A percentile compares a stretch with the other conserved stretches of the same genome.
These are phyloP conservation scores for Apaloderma vittatum DNA, from an alignment of 2,113 vertebrate species.

Conservation along the genomic window DNA sequence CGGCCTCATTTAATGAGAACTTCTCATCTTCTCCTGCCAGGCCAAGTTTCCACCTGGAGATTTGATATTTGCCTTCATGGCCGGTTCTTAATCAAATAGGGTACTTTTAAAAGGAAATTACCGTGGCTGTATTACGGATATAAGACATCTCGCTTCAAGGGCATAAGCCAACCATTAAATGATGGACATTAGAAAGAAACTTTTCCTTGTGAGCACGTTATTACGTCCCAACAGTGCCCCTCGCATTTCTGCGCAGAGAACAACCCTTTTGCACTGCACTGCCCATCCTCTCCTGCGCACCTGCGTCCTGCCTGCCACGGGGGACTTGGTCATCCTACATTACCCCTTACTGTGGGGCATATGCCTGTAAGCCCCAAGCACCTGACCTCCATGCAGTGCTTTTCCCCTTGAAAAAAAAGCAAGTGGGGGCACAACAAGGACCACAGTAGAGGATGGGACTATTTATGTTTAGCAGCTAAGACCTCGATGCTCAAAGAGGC, in stretches of 20 bases:
- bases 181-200: conserved; percentile 25
- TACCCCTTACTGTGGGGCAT: background rate
- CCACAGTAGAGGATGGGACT: accelerated
- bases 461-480: background rate
- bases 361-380: accelerated
- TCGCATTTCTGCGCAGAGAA: background rate
- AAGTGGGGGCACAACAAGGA: background rate
- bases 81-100: conserved; percentile 58
- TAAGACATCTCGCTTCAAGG: conserved; percentile 41
- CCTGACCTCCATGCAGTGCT: accelerated
- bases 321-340: background rate
- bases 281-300: background rate
- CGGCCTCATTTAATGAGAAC: background rate
- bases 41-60: conserved; percentile 24
- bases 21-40: conserved; percentile 17
- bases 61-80: conserved; percentile 54
- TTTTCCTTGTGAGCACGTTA: background rate
- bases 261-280: accelerated
- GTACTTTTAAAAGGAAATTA: conserved; percentile 50
- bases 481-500: background rate
- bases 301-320: accelerated
- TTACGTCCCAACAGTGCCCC: accelerated
- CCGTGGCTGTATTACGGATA: background rate
- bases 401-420: background rate
- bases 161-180: conserved; percentile 52